Conservation (phyloP, 2,888 invertebrate genomes). For the Noctuana brunneofusca region DNA sequence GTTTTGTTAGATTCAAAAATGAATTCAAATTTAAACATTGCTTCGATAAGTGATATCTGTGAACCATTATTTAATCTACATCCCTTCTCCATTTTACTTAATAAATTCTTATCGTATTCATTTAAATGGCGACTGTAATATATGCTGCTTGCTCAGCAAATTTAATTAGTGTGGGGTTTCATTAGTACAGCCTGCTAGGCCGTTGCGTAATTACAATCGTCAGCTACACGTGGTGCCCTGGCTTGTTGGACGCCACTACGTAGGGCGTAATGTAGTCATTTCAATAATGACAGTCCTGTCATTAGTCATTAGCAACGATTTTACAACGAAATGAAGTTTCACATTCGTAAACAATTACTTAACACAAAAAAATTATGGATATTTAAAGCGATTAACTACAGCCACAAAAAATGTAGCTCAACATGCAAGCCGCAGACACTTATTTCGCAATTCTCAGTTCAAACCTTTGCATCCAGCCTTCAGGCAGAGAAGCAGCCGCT, state of each 20-base stretch:
- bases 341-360: neutral
- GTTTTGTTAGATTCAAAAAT: no score
- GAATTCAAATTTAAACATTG: no score
- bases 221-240: conserved; percentile 56
- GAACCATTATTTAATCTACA: neutral
- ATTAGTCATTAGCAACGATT: neutral
- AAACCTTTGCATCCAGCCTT: conserved; percentile 47
- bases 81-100: neutral
- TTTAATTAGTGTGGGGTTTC: conserved; percentile 62
- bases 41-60: no score
- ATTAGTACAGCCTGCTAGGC: conserved; percentile 51
- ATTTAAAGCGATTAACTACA: neutral
- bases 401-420: conserved; percentile 28
- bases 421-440: conserved; percentile 52
- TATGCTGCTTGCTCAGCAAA: conserved; percentile 47
- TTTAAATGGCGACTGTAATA: conserved; percentile 9
- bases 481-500: conserved; percentile 57
- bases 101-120: neutral
- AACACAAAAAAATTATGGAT: no score
- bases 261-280: conserved; percentile 22
- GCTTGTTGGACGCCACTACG: conserved; percentile 9
- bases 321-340: neutral
- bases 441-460: conserved; percentile 52
- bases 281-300: conserved; percentile 2
- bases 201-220: conserved; percentile 61